Percentiles rank a stretch among this genome's conserved stretches.
phyloP scores from a whole-genome alignment of 92 coral and sea anemone species.

The Bergia puertoricense region DNA sequence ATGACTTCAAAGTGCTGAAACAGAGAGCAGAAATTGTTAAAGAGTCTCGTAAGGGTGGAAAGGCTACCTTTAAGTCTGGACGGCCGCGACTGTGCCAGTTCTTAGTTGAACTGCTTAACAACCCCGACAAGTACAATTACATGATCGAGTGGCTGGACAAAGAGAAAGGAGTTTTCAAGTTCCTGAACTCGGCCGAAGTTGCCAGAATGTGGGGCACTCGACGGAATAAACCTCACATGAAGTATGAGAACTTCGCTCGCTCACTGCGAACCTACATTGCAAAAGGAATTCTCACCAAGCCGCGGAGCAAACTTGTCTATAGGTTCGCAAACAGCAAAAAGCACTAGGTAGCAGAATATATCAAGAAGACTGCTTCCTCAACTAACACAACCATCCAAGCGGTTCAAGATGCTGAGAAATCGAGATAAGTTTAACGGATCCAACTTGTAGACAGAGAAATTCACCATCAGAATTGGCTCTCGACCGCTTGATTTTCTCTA shows the following conservation, averaged over 20 bases:
- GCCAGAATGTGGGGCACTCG: slow-evolving; percentile 97
- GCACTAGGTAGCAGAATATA: slow-evolving; percentile 9
- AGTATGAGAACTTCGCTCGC: slow-evolving; percentile 99
- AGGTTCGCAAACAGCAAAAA: slow-evolving; percentile 63
- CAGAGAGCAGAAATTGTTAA: slow-evolving; percentile 27
- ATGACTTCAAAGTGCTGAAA: slow-evolving; percentile 3
- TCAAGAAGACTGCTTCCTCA: not conserved
- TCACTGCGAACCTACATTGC: slow-evolving; percentile 97
- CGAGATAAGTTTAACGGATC: not conserved
- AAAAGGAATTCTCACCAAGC: slow-evolving; percentile 92
- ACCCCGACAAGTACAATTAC: slow-evolving; percentile 82
- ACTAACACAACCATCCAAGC: not conserved
- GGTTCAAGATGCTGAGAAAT: not conserved
- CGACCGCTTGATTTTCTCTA: not conserved
- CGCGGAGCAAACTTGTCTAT: slow-evolving; percentile 95
- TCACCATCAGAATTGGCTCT: not conserved
- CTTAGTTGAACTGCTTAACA: slow-evolving; percentile 75
- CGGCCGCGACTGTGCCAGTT: slow-evolving; percentile 98
- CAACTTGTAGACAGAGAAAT: not conserved
- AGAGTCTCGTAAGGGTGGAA: slow-evolving; percentile 44
- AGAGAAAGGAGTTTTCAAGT: slow-evolving; percentile 93
- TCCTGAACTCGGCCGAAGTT: slow-evolving; percentile 87
- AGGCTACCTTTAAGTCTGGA: slow-evolving; percentile 72
- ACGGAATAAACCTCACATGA: slow-evolving; percentile 93
- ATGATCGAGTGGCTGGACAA: slow-evolving; percentile 97